phyloP scores from a whole-genome alignment of 2,797 vertebrate species.

The Podarcis lilfordi region DNA sequence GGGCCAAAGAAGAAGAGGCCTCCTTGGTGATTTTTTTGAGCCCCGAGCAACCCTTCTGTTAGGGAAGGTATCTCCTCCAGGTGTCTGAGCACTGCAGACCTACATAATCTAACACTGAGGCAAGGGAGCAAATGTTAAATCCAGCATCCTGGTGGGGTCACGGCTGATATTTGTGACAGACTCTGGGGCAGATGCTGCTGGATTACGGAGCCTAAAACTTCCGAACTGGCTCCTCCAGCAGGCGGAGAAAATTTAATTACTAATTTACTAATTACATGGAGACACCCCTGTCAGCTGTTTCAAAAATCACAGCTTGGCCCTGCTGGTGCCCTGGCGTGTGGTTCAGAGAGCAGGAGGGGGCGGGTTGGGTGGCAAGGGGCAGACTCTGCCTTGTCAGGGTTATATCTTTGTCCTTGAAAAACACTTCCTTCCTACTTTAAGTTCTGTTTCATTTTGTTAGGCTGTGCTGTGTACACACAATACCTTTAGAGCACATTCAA shows the following conservation, averaged over 20 bases:
- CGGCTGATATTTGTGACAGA: slow-evolving; percentile 67
- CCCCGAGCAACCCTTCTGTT: neutral
- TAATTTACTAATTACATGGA: slow-evolving; percentile 78
- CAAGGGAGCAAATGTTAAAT: slow-evolving; percentile 56
- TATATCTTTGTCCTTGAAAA: neutral
- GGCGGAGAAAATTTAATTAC: slow-evolving; percentile 74
- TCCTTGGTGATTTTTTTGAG: neutral
- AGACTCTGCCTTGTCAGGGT: too few species aligned
- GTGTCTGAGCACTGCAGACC: neutral
- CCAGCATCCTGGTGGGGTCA: neutral
- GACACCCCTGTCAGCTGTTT: slow-evolving; percentile 8
- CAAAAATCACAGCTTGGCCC: neutral
- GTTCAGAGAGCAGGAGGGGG: accelerated
- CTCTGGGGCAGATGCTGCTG: slow-evolving; percentile 76
- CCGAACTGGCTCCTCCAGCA: slow-evolving; percentile 64
- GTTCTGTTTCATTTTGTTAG: neutral
- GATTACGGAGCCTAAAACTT: slow-evolving; percentile 80
- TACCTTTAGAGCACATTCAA: neutral
- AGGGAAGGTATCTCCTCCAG: too few species aligned
- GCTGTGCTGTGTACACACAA: neutral
- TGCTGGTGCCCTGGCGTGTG: neutral
- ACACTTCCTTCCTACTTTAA: neutral
- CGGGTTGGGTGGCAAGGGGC: neutral
- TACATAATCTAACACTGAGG: neutral
- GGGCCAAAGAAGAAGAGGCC: neutral